Base-by-base conservation (phyloP, 1,140 invertebrate species). In the Orius insidiosus region DNA sequence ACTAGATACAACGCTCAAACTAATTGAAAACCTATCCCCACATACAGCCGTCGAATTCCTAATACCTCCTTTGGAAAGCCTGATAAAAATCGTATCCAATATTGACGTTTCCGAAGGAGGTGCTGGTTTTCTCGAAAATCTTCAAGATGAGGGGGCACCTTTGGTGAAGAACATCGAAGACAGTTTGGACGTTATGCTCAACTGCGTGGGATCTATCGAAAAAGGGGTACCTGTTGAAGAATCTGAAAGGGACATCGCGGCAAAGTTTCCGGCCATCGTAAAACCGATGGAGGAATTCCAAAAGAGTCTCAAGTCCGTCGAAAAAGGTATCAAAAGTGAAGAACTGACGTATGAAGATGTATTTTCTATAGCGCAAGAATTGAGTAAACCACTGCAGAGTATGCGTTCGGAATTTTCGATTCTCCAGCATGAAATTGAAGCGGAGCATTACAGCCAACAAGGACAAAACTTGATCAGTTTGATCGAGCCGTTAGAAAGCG, bases 21-120 rank as follows among this genome's bases (percentile, higher is more conserved):
- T 56, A 1, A 48, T 55, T 3, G 55, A 56, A 49, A 54, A 56
- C 44, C 38, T 56, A 9, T 56, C 55, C n/a, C 38, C 52, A 5
- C 48, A 54, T 44, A 56, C 53, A 18, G 52, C 52, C 2, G 56
- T 70, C 7, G 64, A 70, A 45, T 63, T 65, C 11, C 63, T 70
- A 51, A 58, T 63, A 3, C 57, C 59, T 5, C 65, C 68, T 0
- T 50, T 68, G 5, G 64, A 68, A 48, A 65, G 69, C 55, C 63
- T 71, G n/a, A 60, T 68, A 16, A 63, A 60, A 47, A 62, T 60
- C 5, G 47, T 68, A 6, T 59, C 60, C 0, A 60, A 62, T 16
- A 54, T 65, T 50, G 54, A 56, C 43, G 33, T 46, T 54, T 38
- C 46, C 42, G 31, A 38, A 39, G 31, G 19, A 2, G 46, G 40